Evolutionary conservation across 2,797 vertebrate genomes (phyloP), one percentile per base, ranked within the genome.

Genomic region (Myotis pilosus): DNA sequence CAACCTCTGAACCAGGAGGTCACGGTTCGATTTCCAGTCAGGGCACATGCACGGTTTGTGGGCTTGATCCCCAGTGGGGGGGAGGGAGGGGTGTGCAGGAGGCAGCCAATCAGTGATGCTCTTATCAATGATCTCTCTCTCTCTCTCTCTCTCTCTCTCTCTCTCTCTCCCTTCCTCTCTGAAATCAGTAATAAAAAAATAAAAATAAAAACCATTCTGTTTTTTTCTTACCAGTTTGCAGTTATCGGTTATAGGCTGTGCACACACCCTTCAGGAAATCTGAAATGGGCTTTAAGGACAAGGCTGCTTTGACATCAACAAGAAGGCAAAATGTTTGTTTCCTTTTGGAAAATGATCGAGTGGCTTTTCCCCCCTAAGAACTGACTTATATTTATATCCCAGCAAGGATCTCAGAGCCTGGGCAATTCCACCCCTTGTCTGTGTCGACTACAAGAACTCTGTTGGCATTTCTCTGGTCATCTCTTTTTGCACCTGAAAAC

Each of bases 191-290:
- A 57, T 57, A 57, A 57, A 25, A 57, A 57, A 57, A 23, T 57
- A 55, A 55, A 55, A 22, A 55, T 55, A 57, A 57, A 57, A 57
- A 57, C 13, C 13, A 64, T 23, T 86, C 3, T 89, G 8, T n/a
- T 6, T 83, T 96, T 96, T 97, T 92, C n/a, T 95, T 92, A 28
- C 25, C 90, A 96, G 51, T 88, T 80, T 53, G 3, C 3, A 91
- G 71, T 2, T 64, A 79, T 72, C 64, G 30, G 19, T 79, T 33
- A 92, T 11, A 93, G 81, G 28, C 38, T 30, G 55, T 62, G 79
- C 49, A 57, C 19, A 55, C 2, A 71, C 94, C 87, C n/a, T 47
- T 60, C 94, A 51, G 41, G 38, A 96, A 96, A 89, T 53, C 30
- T 64, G 64, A 47, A 91, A 91, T 81, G 94, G 82, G 5, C 0